Evolutionary conservation across 2,888 invertebrate species (phyloP), one percentile per base, ranked within the genome.

Genomic region (Sinelater perroti): DNA sequence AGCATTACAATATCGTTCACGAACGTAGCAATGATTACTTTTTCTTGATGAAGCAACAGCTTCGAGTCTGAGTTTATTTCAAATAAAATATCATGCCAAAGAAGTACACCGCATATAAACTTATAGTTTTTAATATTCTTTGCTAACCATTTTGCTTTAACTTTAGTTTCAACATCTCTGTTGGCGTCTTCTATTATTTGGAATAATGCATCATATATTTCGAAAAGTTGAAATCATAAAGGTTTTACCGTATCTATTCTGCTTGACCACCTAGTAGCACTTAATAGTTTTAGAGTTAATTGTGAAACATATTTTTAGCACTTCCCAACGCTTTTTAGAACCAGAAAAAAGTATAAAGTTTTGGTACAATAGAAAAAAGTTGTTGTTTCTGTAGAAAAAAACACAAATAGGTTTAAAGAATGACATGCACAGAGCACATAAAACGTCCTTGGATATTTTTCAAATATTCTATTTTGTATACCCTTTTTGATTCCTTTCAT

Each of bases 41-140:
- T n/a, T n/a, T n/a, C n/a, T 45, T 55, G 52, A 59, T 40, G 55
- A 51, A 56, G 58, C 59, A 55, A 61, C 51, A 51, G 44, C 59
- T 59, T 59, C 45, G 53, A 56, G 53, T 56, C 51, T 52, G 54
- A 35, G 57, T 56, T 57, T 61, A 61, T 56, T 57, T 61, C 49
- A 61, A 60, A 56, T 56, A 56, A 45, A 56, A 46, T 38, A 20
- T 53, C 31, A 24, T 52, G 33, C 52, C 38, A 57, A 17, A 57
- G 36, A 52, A 57, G 46, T 57, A 46, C 52, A 40, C 20, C 14
- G 31, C 46, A 52, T 46, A 57, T 46, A 30, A 57, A 57, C 46
- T 57, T 45, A 40, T 58, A 58, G 11, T 53, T 58, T 52, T 58
- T 58, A 58, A 53, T 58, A 40, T 46, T 47, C 49, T 54, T 59